Evolutionary conservation across 1,140 invertebrate genomes (phyloP).

Genomic region (Aphelinus atriplicis): DNA sequence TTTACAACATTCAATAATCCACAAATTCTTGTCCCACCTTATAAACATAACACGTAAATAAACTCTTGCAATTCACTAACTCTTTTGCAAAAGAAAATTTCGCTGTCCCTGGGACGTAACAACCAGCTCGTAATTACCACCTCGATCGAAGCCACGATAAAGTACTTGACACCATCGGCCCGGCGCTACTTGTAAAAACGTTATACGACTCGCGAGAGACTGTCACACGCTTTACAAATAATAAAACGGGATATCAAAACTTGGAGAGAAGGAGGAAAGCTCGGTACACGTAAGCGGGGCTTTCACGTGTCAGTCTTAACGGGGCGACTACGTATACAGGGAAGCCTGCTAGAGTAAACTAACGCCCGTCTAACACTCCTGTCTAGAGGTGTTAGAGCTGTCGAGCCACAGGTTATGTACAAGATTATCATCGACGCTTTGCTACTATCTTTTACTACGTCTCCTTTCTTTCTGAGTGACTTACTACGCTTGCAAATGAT

Average conservation of each 20-base stretch:
- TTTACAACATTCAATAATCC: too few relatives aligned
- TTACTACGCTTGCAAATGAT: too few relatives aligned
- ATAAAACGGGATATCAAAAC: conserved; percentile 9
- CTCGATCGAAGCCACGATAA: conserved; percentile 23
- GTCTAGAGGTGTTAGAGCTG: not conserved
- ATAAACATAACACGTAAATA: too few relatives aligned
- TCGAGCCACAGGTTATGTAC: not conserved
- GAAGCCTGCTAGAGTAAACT: conserved; percentile 3
- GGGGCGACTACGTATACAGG: conserved; percentile 41
- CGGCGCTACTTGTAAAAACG: not conserved
- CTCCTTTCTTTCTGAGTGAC: not conserved
- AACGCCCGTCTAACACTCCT: not conserved
- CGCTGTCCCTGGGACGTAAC: too few relatives aligned
- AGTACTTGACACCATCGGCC: conserved; percentile 6
- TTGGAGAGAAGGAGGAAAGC: conserved; percentile 37
- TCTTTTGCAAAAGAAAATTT: too few relatives aligned
- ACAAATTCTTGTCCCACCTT: too few relatives aligned
- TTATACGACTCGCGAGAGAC: not conserved
- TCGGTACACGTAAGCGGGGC: conserved; percentile 50
- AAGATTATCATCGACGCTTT: conserved; percentile 1
- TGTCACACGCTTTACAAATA: not conserved
- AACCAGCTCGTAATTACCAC: not conserved
- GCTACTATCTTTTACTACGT: not conserved
- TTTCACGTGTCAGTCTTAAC: conserved; percentile 62
- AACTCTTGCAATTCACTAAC: too few relatives aligned